Conservation (phyloP, 2,888 invertebrate genomes). For the Hofmannophila pseudospretella region DNA sequence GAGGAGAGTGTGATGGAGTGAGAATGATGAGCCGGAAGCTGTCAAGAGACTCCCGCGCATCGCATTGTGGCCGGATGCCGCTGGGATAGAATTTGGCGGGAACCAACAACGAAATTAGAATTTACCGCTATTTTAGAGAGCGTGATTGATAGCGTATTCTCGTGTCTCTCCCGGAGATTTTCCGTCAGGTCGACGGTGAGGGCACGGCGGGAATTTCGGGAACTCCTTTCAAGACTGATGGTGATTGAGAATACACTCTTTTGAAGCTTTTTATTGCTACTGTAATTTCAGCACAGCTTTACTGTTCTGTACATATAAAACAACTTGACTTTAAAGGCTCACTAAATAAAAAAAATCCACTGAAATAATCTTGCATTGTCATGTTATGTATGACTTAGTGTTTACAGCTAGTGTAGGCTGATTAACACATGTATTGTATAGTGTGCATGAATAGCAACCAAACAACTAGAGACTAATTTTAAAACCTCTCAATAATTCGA, state of each 20-base stretch:
- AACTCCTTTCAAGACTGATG: slow-evolving; percentile 27
- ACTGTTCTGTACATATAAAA: no score
- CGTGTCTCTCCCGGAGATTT: slow-evolving; percentile 5
- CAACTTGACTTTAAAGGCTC: no score
- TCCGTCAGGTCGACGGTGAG: slow-evolving; percentile 5
- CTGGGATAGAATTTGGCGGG: slow-evolving; percentile 38
- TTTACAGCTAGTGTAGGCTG: no score
- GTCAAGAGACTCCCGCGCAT: slow-evolving; percentile 39
- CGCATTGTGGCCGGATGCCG: slow-evolving; percentile 47
- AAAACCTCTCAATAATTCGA: not conserved
- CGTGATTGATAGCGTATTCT: slow-evolving; percentile 45
- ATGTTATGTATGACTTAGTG: no score
- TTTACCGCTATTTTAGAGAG: slow-evolving; percentile 30
- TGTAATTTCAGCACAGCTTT: no score
- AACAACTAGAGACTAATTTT: no score
- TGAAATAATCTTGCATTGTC: no score
- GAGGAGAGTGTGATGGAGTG: slow-evolving; percentile 36
- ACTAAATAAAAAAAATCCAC: no score
- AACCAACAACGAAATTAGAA: slow-evolving; percentile 49
- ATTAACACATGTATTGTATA: no score
- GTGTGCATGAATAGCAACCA: no score
- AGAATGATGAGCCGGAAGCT: slow-evolving; percentile 49
- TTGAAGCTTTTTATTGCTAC: no score
- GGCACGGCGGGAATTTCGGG: slow-evolving; percentile 19
- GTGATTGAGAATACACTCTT: not conserved